phyloP scores from a whole-genome alignment of 2,113 vertebrate genomes.

The Myotis yumanensis region DNA sequence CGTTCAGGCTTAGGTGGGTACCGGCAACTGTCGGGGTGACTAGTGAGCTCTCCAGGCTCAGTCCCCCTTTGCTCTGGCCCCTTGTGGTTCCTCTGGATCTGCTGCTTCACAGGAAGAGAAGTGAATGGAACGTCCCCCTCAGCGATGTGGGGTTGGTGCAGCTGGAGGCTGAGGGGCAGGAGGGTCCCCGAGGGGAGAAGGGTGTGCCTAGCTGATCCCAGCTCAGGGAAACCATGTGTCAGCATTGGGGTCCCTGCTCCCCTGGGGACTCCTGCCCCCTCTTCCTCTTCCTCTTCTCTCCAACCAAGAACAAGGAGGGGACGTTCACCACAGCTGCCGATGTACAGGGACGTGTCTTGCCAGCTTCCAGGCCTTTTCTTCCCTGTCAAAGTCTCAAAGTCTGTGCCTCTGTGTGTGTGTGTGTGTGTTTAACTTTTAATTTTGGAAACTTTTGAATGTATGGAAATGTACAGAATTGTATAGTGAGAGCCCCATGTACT shows the following conservation, averaged over 20 bases:
- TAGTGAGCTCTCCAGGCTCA: not conserved
- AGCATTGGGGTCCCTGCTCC: not conserved
- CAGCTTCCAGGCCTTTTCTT: not conserved
- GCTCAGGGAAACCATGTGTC: not conserved
- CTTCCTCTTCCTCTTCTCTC: not conserved
- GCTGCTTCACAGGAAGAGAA: not conserved
- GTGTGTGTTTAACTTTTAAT: not conserved
- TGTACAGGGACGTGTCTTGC: fast-evolving
- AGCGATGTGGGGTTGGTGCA: not conserved
- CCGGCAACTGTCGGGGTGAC: not conserved
- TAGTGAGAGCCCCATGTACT: too few species aligned
- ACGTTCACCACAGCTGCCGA: too few species aligned
- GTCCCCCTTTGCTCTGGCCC: not conserved
- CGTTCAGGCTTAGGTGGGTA: slow-evolving; percentile 82
- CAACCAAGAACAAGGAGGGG: not conserved
- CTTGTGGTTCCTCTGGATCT: not conserved
- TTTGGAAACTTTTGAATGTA: not conserved
- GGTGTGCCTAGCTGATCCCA: fast-evolving
- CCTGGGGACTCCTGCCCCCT: too few species aligned
- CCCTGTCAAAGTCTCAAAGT: not conserved
- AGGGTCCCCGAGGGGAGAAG: not conserved
- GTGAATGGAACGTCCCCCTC: not conserved
- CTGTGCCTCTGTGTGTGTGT: not conserved
- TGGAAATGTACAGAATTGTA: too few species aligned
- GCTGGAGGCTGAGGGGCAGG: not conserved